phyloP scores from a whole-genome alignment of 2,797 vertebrate genomes.

The Gambelia wislizenii region DNA sequence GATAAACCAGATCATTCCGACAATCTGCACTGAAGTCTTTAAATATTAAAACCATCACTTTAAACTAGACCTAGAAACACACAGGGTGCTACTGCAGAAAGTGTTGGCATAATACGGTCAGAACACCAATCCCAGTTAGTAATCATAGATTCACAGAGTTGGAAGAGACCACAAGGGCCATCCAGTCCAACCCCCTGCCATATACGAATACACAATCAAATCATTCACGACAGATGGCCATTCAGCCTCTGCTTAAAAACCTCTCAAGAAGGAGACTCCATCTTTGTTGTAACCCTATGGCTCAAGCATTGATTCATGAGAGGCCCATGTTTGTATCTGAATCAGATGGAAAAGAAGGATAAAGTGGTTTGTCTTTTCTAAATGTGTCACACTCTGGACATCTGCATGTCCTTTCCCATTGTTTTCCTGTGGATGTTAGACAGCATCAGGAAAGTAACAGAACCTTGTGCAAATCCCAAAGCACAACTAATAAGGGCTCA shows the following conservation, averaged over 20 bases:
- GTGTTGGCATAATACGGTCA: not conserved
- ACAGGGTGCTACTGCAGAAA: not conserved
- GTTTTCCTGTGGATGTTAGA: not conserved
- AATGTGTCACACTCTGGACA: not conserved
- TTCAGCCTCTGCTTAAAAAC: too few species aligned
- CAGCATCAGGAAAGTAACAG: not conserved
- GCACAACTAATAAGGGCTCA: not conserved
- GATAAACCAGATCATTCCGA: not conserved
- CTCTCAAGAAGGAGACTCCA: too few species aligned
- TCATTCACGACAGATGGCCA: too few species aligned
- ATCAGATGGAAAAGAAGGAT: not conserved
- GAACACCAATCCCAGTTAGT: not conserved
- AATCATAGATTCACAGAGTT: too few species aligned
- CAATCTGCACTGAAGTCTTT: not conserved
- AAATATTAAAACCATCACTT: not conserved
- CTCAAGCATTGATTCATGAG: not conserved
- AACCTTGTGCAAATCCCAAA: not conserved
- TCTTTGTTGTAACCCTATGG: too few species aligned
- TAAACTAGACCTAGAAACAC: not conserved
- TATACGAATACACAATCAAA: too few species aligned
- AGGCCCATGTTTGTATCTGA: not conserved
- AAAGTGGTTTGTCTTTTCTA: not conserved
- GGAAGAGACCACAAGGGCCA: too few species aligned
- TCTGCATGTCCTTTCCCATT: not conserved
- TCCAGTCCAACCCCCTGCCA: too few species aligned